Evolutionary conservation across 2,113 vertebrate genomes (phyloP).

Genomic region (Eptatretus burgeri): DNA sequence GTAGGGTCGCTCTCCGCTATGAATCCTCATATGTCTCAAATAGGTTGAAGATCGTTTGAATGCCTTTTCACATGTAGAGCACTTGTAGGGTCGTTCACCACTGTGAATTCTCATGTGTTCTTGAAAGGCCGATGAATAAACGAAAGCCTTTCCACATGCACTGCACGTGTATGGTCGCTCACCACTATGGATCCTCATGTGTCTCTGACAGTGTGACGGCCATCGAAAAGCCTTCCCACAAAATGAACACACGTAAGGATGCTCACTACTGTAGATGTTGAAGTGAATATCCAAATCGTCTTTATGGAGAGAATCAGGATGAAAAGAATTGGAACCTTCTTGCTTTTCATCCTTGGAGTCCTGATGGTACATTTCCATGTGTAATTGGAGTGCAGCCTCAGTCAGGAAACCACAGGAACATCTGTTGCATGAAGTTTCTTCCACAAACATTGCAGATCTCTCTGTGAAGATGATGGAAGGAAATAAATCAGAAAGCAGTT

Average conservation of each 20-base stretch:
- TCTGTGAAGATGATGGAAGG: too few relatives aligned
- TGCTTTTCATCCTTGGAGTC: too few relatives aligned
- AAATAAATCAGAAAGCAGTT: too few relatives aligned
- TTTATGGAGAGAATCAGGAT: too few relatives aligned
- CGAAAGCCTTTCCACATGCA: slow-evolving; percentile 2
- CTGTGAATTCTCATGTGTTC: background rate
- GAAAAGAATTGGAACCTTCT: too few relatives aligned
- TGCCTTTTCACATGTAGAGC: background rate
- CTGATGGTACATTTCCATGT: too few relatives aligned
- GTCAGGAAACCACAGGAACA: too few relatives aligned
- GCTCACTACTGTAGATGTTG: background rate
- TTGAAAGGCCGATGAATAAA: background rate
- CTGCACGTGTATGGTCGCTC: background rate
- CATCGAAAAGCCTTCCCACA: background rate
- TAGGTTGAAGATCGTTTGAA: background rate
- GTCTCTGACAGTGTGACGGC: background rate
- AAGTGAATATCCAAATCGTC: background rate
- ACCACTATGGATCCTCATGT: background rate
- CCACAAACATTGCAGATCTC: too few relatives aligned
- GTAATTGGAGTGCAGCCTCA: too few relatives aligned
- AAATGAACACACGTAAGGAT: background rate
- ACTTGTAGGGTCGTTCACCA: background rate
- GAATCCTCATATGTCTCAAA: slow-evolving; percentile 21
- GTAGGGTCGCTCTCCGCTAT: slow-evolving; percentile 29
- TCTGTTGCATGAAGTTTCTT: too few relatives aligned